phyloP scores from a whole-genome alignment of 2,113 vertebrate species.

The Seriola aureovittata region DNA sequence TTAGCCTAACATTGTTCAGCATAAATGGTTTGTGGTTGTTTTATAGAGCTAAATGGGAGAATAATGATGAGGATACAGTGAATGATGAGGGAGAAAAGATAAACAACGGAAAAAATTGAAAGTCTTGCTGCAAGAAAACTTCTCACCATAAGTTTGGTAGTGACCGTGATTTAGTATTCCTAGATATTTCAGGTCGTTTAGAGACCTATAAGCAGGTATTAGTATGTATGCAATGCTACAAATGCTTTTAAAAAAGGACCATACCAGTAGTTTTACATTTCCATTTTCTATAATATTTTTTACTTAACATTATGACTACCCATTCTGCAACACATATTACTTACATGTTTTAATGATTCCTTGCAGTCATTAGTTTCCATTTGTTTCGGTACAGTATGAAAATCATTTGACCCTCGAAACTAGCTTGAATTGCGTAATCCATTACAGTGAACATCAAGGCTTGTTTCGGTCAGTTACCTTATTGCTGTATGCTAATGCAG shows the following conservation, averaged over 20 bases:
- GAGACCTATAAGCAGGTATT: background rate
- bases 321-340: background rate
- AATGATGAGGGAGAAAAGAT: conserved; percentile 51
- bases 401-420: no score
- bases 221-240: background rate
- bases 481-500: no score
- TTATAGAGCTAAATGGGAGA: conserved; percentile 66
- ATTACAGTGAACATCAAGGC: no score
- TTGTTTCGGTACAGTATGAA: background rate
- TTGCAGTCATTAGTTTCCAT: background rate
- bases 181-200: background rate
- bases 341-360: background rate
- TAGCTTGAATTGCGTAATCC: no score
- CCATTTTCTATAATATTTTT: no score
- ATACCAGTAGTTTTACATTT: background rate
- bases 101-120: conserved; percentile 37
- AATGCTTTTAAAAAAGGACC: background rate
- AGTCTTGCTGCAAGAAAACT: conserved; percentile 37
- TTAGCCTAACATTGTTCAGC: conserved; percentile 73
- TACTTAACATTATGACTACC: background rate
- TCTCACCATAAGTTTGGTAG: conserved; percentile 23
- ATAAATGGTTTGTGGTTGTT: conserved; percentile 71
- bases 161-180: background rate
- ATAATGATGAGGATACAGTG: conserved; percentile 49
- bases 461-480: no score